These are phyloP conservation scores for Brachyrhaphis roseni DNA, from an alignment of 2,797 vertebrate species.

Conservation along the genomic window DNA sequence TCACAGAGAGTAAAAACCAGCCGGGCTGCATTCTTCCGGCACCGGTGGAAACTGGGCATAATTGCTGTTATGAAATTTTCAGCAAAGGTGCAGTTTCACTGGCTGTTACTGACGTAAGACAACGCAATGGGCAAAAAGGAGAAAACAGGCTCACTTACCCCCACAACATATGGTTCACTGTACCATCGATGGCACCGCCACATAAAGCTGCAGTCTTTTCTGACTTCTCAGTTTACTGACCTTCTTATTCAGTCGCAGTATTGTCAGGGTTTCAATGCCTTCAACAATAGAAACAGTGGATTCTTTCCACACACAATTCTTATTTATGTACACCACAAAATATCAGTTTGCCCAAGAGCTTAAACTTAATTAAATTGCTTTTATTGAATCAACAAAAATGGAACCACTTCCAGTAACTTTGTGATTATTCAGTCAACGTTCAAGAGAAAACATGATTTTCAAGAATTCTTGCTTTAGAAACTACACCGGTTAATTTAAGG, in stretches of 20 bases:
- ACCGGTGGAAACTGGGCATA: constrained; percentile 30
- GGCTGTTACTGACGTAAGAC: neutral
- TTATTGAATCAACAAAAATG: neutral
- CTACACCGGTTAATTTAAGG: neutral
- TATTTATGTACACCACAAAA: neutral
- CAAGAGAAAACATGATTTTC: neutral
- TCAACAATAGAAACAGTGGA: neutral
- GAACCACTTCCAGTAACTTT: neutral
- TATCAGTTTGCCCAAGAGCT: neutral
- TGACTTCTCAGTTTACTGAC: neutral
- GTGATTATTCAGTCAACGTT: neutral
- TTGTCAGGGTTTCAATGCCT: neutral
- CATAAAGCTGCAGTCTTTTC: neutral
- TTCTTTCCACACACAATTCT: neutral
- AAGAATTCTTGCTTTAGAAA: neutral
- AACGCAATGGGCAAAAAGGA: neutral
- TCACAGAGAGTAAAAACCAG: constrained; percentile 39
- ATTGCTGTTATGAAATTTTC: constrained; percentile 55
- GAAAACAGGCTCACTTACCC: neutral
- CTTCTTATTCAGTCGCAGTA: neutral
- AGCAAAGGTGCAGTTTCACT: neutral
- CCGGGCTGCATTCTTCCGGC: constrained; percentile 40
- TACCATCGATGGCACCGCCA: neutral
- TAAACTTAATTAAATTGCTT: neutral
- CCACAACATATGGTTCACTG: neutral